These are phyloP conservation scores for Halcyon smyrnensis DNA, from an alignment of 2,797 vertebrate genomes.

Conservation along the genomic window DNA sequence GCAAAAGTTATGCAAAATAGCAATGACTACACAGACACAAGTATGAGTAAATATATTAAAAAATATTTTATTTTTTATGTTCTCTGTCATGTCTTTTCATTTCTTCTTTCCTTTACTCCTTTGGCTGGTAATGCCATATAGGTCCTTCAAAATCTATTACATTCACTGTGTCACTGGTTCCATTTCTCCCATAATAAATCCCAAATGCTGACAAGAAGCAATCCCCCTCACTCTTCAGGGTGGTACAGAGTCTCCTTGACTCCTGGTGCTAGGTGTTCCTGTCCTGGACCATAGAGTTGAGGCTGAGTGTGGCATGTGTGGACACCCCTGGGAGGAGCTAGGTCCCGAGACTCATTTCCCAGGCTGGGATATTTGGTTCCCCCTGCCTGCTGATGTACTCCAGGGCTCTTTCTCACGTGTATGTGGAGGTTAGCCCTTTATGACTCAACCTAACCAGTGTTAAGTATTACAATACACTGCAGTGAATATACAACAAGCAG, in stretches of 20 bases:
- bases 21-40: not conserved
- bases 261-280: not conserved
- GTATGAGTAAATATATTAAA: not conserved
- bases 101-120: not conserved
- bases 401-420: not conserved
- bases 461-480: not conserved
- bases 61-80: not conserved
- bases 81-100: not conserved
- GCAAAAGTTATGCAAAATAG: not conserved
- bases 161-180: not conserved
- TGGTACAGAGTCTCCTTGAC: not conserved
- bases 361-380: not conserved
- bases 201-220: not conserved
- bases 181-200: not conserved
- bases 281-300: not conserved
- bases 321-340: not conserved
- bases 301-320: not conserved
- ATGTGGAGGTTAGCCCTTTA: not conserved
- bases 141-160: not conserved
- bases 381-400: not conserved
- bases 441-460: not conserved
- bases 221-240: not conserved
- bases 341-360: accelerated
- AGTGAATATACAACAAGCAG: not conserved
- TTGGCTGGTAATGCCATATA: not conserved